These are phyloP conservation scores for Rhinogobio ventralis DNA, from an alignment of 2,797 vertebrate species.

Conservation along the genomic window DNA sequence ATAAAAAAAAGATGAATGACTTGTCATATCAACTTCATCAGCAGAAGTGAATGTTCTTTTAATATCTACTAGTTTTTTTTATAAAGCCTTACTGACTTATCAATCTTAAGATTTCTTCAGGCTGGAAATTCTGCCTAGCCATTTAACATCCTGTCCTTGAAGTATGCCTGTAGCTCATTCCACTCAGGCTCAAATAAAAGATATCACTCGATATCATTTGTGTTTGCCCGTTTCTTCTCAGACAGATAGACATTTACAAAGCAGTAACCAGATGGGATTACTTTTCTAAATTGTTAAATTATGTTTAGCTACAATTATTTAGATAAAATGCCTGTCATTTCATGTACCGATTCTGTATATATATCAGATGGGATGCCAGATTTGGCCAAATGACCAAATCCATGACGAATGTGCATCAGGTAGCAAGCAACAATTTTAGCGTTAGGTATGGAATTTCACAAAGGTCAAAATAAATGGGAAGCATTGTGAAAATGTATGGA, in stretches of 20 bases:
- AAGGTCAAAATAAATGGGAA: neutral
- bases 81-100: neutral
- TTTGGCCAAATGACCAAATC: neutral
- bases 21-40: neutral
- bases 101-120: neutral
- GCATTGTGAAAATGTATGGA: neutral
- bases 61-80: constrained; percentile 5
- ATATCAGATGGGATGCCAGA: neutral
- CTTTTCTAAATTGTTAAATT: neutral
- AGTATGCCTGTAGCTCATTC: constrained; percentile 6
- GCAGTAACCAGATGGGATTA: neutral
- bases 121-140: constrained; percentile 14
- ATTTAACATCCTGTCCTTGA: constrained; percentile 17
- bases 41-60: constrained; percentile 10
- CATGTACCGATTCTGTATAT: neutral
- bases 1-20: constrained; percentile 12
- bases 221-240: neutral
- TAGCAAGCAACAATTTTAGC: neutral
- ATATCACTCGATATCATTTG: neutral
- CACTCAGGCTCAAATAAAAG: constrained; percentile 16
- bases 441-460: neutral
- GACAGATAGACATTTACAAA: neutral
- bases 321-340: neutral
- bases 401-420: too few species aligned
- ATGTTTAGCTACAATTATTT: neutral